Percentiles rank a stretch among this genome's conserved stretches.
Evolutionary conservation across 2,888 invertebrate species (phyloP).

Genomic region (Hoplodrina ambigua): DNA sequence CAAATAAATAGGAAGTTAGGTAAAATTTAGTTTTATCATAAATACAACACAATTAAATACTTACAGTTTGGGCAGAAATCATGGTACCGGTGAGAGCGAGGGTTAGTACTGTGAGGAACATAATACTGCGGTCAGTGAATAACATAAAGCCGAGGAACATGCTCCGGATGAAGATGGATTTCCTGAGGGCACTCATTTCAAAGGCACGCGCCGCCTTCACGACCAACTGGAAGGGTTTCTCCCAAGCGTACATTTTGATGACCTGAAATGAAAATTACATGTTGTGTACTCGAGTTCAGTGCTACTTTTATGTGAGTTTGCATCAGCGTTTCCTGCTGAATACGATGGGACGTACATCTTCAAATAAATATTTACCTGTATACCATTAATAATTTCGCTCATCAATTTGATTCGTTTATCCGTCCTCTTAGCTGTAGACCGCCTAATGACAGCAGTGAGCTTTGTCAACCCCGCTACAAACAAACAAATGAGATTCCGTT

Average conservation of each 20-base stretch:
- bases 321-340: background rate
- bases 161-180: conserved; percentile 92
- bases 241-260: conserved; percentile 99
- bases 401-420: conserved; percentile 96
- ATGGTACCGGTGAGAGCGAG: conserved; percentile 78
- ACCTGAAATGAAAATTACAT: conserved; percentile 86
- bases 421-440: conserved; percentile 93
- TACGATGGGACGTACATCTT: background rate
- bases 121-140: conserved; percentile 93
- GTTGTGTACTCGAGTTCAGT: background rate
- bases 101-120: conserved; percentile 91
- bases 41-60: conserved; percentile 16
- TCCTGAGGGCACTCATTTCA: conserved; percentile 90
- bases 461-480: conserved; percentile 81
- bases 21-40: background rate
- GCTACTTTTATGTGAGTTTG: background rate
- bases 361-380: conserved; percentile 90
- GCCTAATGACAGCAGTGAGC: conserved; percentile 77
- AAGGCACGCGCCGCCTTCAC: conserved; percentile 90
- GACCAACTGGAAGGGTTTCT: conserved; percentile 94
- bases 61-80: conserved; percentile 82
- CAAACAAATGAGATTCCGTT: background rate
- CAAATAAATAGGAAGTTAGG: background rate
- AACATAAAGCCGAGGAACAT: conserved; percentile 93
- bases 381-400: conserved; percentile 96